Evolutionary conservation across 2,797 vertebrate genomes (phyloP).

Genomic region (Crypturellus tataupa): DNA sequence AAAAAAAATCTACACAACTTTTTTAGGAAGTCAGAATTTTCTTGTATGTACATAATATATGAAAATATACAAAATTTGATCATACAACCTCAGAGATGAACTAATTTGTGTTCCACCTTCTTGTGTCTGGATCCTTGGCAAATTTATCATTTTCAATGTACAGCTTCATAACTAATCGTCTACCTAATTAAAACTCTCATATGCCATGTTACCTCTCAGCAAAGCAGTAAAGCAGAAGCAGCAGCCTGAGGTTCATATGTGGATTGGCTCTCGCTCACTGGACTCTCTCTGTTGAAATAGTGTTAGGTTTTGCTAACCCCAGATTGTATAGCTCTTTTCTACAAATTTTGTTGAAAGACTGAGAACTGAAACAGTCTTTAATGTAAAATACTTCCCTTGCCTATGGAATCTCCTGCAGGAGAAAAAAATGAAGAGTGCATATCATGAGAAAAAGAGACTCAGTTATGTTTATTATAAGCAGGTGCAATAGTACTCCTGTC

Average conservation of each 20-base stretch:
- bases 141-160: not conserved
- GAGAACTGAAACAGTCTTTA: not conserved
- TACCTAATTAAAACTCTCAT: slow-evolving; percentile 60
- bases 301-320: not conserved
- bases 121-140: not conserved
- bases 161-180: slow-evolving; percentile 35
- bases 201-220: slow-evolving; percentile 36
- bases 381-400: not conserved
- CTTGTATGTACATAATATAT: not conserved
- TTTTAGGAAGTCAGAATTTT: not conserved
- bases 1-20: not conserved
- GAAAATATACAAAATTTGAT: not conserved
- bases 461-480: not conserved
- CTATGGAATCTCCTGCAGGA: not conserved
- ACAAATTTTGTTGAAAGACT: not conserved
- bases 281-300: not conserved
- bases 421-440: not conserved
- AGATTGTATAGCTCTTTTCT: not conserved
- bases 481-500: not conserved
- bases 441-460: not conserved
- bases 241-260: not conserved
- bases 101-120: not conserved
- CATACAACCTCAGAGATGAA: not conserved
- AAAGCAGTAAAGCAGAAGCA: slow-evolving; percentile 16
- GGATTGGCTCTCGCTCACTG: not conserved